A percentile compares a stretch with the other conserved stretches of the same genome.
Evolutionary conservation across 2,113 vertebrate species (phyloP).

Genomic region (Odontophorus gujanensis): DNA sequence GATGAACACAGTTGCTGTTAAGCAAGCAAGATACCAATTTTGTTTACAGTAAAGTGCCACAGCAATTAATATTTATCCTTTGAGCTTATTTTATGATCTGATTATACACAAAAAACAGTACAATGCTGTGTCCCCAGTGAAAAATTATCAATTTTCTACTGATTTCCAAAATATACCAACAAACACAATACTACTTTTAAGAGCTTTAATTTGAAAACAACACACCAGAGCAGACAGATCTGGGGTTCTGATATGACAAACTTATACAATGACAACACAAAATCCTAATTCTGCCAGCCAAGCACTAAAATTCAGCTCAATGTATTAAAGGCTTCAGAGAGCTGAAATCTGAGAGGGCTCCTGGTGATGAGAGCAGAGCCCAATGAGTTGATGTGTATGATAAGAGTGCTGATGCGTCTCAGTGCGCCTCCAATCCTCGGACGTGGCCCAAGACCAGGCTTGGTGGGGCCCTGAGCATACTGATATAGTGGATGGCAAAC

Average conservation of each 20-base stretch:
- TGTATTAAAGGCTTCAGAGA: not conserved
- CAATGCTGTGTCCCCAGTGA: not conserved
- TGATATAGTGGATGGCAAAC: too few species aligned
- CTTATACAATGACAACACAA: not conserved
- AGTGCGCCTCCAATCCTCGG: not conserved
- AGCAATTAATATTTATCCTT: not conserved
- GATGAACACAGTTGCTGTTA: not conserved
- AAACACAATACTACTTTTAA: not conserved
- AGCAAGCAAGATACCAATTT: not conserved
- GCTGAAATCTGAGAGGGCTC: not conserved
- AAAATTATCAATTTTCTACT: not conserved
- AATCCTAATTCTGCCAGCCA: not conserved
- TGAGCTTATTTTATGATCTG: not conserved
- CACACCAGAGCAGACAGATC: not conserved
- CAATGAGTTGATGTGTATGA: not conserved
- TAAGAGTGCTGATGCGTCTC: accelerated
- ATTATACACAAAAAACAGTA: not conserved
- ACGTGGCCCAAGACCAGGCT: too few species aligned
- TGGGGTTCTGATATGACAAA: not conserved
- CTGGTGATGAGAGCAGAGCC: not conserved
- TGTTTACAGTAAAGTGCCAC: not conserved
- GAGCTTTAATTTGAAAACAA: not conserved
- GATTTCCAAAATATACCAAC: not conserved
- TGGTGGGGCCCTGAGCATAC: too few species aligned
- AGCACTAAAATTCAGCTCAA: not conserved